Percentiles rank a stretch among this genome's conserved stretches.
phyloP scores from a whole-genome alignment of 2,113 vertebrate genomes.

The Oryzias curvinotus region DNA sequence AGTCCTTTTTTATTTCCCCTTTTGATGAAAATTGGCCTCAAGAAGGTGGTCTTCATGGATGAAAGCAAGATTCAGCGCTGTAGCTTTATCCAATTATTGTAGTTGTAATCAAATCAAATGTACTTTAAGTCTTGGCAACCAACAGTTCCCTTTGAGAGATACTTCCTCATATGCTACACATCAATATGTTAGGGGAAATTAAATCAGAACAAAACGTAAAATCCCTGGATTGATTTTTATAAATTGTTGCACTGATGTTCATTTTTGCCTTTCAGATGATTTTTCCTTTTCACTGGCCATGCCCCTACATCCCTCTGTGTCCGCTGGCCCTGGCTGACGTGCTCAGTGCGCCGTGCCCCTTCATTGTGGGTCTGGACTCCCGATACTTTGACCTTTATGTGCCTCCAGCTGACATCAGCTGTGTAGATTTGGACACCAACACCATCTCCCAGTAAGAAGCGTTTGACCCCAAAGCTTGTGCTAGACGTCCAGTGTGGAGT shows the following conservation, averaged over 20 bases:
- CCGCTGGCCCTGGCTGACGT: constrained; percentile 95
- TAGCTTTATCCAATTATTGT: not conserved
- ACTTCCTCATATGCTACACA: not conserved
- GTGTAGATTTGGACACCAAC: constrained; percentile 98
- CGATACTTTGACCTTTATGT: constrained; percentile 98
- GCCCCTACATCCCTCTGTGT: constrained; percentile 96
- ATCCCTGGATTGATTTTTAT: constrained; percentile 1
- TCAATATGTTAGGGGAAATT: too few species aligned
- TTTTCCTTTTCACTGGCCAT: constrained; percentile 99
- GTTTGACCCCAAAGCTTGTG: constrained; percentile 19
- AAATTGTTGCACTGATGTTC: not conserved
- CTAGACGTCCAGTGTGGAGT: constrained; percentile 21
- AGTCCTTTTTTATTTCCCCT: constrained; percentile 61
- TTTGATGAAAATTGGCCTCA: constrained; percentile 9
- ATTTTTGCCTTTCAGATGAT: constrained; percentile 86
- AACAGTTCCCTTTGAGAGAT: not conserved
- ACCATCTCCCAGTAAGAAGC: constrained; percentile 96
- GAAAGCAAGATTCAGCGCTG: constrained; percentile 12
- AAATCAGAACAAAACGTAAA: not conserved
- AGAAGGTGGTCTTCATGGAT: constrained; percentile 5
- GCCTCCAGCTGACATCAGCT: constrained; percentile 94
- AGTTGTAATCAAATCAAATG: constrained; percentile 19
- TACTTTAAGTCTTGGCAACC: not conserved
- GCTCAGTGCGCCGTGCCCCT: constrained; percentile 93
- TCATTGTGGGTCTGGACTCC: constrained; percentile 98